Evolutionary conservation across 2,113 vertebrate genomes (phyloP).

Genomic region (Acrocephalus arundinaceus): DNA sequence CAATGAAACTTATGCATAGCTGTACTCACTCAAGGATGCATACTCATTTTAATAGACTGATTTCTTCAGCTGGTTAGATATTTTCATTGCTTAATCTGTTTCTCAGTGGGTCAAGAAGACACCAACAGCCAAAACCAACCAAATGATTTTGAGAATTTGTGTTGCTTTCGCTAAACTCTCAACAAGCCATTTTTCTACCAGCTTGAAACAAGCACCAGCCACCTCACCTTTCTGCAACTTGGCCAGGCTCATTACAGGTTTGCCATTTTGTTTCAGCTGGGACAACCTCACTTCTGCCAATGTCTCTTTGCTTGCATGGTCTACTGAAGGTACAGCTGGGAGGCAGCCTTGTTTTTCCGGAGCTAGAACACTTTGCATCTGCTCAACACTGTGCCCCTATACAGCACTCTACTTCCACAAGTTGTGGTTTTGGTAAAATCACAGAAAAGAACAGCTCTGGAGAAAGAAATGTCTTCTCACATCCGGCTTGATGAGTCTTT

Average conservation of each 20-base stretch:
- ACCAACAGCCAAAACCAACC: background rate
- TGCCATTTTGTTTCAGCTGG: background rate
- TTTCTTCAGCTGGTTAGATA: background rate
- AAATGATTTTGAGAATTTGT: background rate
- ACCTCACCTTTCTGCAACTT: background rate
- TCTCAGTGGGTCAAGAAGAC: background rate
- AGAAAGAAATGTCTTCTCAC: background rate
- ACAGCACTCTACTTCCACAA: background rate
- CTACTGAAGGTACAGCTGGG: background rate
- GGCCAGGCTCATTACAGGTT: background rate
- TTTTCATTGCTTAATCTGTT: background rate
- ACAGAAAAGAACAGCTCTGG: background rate
- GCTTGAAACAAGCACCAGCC: background rate
- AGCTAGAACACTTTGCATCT: background rate
- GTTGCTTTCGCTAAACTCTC: background rate
- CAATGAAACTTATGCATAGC: background rate
- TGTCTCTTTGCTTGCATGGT: background rate
- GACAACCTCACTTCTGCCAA: background rate
- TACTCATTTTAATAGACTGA: background rate
- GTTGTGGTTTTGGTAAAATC: background rate
- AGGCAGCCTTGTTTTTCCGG: accelerated
- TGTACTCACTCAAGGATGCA: background rate
- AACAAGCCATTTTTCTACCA: background rate
- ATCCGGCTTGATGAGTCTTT: background rate
- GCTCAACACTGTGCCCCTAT: accelerated